phyloP scores from a whole-genome alignment of 2,888 invertebrate genomes.

The Enoplolaimus lenunculus region DNA sequence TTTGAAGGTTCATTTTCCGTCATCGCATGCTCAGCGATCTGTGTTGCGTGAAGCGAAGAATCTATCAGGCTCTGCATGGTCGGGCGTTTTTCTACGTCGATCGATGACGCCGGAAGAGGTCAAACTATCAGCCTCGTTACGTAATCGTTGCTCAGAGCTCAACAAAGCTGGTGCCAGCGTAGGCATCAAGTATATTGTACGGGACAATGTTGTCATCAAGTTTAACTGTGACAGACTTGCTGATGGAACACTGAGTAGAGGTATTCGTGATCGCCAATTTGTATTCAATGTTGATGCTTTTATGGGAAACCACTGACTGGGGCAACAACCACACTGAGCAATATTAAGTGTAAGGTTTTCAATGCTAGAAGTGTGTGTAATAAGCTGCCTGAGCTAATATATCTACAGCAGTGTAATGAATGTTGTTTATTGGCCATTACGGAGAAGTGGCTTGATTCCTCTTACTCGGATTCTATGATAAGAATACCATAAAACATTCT shows the following conservation, averaged over 20 bases:
- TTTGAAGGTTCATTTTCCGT: constrained; percentile 7
- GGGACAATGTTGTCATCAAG: not conserved
- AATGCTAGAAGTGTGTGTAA: constrained; percentile 9
- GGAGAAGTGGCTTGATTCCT: not conserved
- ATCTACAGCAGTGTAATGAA: not conserved
- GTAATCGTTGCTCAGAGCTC: not conserved
- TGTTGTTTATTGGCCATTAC: not conserved
- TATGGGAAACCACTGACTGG: not conserved
- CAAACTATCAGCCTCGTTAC: not conserved
- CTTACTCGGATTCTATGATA: not conserved
- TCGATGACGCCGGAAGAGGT: constrained; percentile 7
- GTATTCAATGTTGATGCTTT: not conserved
- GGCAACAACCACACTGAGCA: not conserved
- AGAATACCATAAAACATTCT: not conserved
- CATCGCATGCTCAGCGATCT: not conserved
- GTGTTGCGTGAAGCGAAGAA: constrained; percentile 4
- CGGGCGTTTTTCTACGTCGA: not conserved
- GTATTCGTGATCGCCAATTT: not conserved
- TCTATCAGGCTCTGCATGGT: not conserved
- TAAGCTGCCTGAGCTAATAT: not conserved
- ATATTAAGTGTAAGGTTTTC: not conserved
- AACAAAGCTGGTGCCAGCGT: not conserved
- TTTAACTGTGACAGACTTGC: not conserved
- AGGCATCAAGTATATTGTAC: not conserved
- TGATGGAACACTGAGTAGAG: not conserved